Evolutionary conservation across 2,888 invertebrate genomes (phyloP).

Genomic region (Clivina fossor): DNA sequence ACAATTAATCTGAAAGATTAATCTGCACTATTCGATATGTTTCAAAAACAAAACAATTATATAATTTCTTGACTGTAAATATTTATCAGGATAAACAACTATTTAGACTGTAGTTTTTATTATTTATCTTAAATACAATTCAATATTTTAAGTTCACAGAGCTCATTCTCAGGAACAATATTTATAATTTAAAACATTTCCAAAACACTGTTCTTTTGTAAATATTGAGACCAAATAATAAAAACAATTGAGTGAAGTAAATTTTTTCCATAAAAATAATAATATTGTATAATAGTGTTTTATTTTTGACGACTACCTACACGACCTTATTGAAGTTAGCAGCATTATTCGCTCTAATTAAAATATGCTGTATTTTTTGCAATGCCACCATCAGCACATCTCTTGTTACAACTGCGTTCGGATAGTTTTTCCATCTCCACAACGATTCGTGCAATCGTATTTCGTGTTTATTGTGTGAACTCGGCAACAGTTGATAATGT

Average conservation of each 20-base stretch:
- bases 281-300: too few relatives aligned
- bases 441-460: conserved; percentile 74
- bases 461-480: conserved; percentile 57
- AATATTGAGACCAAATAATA: too few relatives aligned
- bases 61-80: too few relatives aligned
- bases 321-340: conserved; percentile 60
- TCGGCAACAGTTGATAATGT: conserved; percentile 59
- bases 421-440: conserved; percentile 62
- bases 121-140: too few relatives aligned
- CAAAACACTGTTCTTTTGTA: too few relatives aligned
- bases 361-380: conserved; percentile 79
- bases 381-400: conserved; percentile 89
- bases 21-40: too few relatives aligned
- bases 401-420: conserved; percentile 63
- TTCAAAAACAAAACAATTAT: too few relatives aligned
- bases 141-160: too few relatives aligned
- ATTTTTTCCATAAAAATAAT: conserved; percentile 1
- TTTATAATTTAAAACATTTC: too few relatives aligned
- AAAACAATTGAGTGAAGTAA: not conserved
- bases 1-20: too few relatives aligned
- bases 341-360: conserved; percentile 71
- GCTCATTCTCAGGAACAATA: too few relatives aligned
- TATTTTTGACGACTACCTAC: conserved; percentile 50
- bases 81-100: too few relatives aligned
- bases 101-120: not conserved